Base-by-base conservation (phyloP, 2,797 vertebrate genomes). In the Eulemur rubriventer region DNA sequence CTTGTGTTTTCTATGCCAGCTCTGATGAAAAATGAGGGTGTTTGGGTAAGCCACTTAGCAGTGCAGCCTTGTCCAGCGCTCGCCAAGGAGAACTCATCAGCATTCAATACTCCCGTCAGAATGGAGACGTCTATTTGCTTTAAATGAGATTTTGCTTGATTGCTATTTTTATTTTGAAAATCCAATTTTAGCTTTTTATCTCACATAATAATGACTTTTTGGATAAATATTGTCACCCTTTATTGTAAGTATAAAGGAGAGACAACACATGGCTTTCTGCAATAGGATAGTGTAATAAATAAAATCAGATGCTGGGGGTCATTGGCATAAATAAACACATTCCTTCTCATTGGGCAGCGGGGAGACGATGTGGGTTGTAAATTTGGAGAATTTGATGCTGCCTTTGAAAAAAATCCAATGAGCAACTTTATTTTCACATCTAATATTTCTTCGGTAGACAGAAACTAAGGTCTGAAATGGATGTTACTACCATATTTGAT, bases 101-200 rank as follows among this genome's bases (percentile, higher is more conserved):
- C 72, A 93, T 96, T 96, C 96, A 93, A 43, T 4, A 69, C 48
- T 87, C 87, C 73, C 24, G 13, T 38, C 81, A 24, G 38, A 67
- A 65, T 87, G 94, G 88, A 97, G 96, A 89, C 93, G 52, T 80
- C 96, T 96, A 92, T 97, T 97, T 81, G n/a, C 96, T 97, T 96
- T 97, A 98, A 97, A 98, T 97, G 75, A 97, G 96, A 98, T 94
- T 97, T 95, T 95, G 87, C 86, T 96, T 96, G 95, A 98, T 91
- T 90, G 89, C 70, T 96, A 80, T 97, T 98, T 98, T 98, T 97
- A 96, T 96, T 98, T 97, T 76, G 43, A 97, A 97, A 98, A 98
- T 98, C 96, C 87, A 98, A 96, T 98, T 98, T 98, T 97, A 96
- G 86, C 67, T 96, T 88, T 98, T 98, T 97, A 95, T 97, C 97